Conservation (phyloP, 30 jellyfish, hydroid and myxozoan genomes). For the Pseudorhiza aurosa region DNA sequence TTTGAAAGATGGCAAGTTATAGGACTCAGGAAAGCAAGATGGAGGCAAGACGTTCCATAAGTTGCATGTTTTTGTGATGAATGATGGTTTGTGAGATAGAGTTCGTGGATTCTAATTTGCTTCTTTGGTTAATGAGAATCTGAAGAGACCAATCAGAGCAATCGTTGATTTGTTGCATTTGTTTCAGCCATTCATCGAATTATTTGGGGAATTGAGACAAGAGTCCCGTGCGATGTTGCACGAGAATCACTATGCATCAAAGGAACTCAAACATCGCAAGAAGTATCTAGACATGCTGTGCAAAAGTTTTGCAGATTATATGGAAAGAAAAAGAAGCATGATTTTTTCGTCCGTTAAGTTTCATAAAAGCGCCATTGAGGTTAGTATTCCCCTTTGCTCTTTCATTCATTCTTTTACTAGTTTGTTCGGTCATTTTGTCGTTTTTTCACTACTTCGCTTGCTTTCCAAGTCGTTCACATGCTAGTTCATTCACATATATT, state of each 20-base stretch:
- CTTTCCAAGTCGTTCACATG: too few relatives aligned
- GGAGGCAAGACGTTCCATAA: too few relatives aligned
- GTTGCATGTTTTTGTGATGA: too few relatives aligned
- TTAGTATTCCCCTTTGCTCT: background rate
- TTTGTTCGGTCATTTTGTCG: background rate
- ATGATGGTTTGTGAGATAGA: too few relatives aligned
- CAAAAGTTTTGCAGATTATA: conserved; percentile 78
- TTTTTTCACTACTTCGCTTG: background rate
- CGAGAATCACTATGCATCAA: conserved; percentile 64
- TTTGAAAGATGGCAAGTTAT: too few relatives aligned
- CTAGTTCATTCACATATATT: background rate
- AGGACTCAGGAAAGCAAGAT: background rate
- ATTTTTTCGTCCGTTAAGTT: conserved; percentile 54
- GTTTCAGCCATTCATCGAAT: conserved; percentile 63
- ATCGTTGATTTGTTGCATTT: too few relatives aligned
- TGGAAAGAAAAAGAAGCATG: conserved; percentile 69
- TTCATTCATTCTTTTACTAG: background rate
- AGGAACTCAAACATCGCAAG: conserved; percentile 73
- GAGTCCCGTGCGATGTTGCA: conserved; percentile 55
- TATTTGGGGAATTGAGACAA: conserved; percentile 71
- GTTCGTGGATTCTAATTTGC: background rate
- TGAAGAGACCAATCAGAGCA: background rate
- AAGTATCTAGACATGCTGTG: conserved; percentile 69
- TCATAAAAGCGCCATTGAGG: conserved; percentile 76
- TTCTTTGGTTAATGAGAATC: background rate